Evolutionary conservation across 1,140 invertebrate species (phyloP).

Genomic region (Periplaneta americana): DNA sequence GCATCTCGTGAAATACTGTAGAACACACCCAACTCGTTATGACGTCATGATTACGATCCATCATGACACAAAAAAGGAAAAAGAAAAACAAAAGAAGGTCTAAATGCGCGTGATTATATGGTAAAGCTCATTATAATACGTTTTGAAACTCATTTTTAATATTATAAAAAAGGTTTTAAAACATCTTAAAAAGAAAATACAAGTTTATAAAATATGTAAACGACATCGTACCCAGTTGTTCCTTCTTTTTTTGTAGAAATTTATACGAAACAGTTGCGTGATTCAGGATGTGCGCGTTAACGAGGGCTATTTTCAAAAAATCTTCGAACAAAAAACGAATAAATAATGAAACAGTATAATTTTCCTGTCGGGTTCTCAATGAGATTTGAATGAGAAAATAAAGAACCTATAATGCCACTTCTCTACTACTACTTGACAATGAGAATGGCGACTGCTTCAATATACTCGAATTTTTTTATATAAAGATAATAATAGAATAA

Average conservation of each 20-base stretch:
- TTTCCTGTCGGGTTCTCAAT: background rate
- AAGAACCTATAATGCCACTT: background rate
- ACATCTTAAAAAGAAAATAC: background rate
- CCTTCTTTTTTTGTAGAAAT: background rate
- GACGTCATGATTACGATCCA: background rate
- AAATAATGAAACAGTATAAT: background rate
- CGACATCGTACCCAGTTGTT: background rate
- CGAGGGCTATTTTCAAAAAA: background rate
- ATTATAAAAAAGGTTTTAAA: background rate
- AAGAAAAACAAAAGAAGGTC: background rate
- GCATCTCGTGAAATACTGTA: background rate
- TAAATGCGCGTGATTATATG: background rate
- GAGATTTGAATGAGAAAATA: background rate
- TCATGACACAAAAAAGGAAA: background rate
- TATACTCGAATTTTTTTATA: background rate
- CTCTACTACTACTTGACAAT: background rate
- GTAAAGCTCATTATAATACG: background rate
- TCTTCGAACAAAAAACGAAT: background rate
- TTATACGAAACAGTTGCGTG: no score
- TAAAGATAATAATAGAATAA: background rate
- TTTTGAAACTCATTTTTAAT: background rate
- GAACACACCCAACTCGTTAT: background rate
- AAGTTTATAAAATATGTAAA: background rate
- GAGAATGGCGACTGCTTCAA: no score
- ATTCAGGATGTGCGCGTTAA: background rate